A percentile compares a stretch with the other conserved stretches of the same genome.
phyloP scores from a whole-genome alignment of 2,113 vertebrate genomes.

The Pteropus alecto region DNA sequence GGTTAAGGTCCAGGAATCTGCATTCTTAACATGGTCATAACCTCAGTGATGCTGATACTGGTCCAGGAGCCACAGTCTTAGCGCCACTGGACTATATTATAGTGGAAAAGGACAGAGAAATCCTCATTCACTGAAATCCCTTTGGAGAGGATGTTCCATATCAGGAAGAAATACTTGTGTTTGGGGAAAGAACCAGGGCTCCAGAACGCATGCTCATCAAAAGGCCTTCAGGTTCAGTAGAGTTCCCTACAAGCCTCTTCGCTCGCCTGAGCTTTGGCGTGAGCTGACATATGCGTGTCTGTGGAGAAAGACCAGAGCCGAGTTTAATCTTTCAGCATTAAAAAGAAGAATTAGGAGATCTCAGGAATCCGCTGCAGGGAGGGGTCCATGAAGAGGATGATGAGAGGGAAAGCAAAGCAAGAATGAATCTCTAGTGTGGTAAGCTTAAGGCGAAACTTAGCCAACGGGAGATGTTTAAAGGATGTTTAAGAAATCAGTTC shows the following conservation, averaged over 20 bases:
- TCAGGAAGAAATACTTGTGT: background rate
- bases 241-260: background rate
- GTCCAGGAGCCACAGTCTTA: background rate
- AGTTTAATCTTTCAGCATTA: conserved; percentile 28
- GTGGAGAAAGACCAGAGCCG: background rate
- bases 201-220: background rate
- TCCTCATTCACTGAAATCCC: background rate
- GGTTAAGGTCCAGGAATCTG: background rate
- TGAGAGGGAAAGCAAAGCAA: background rate
- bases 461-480: background rate
- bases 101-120: background rate
- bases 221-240: background rate
- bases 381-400: background rate
- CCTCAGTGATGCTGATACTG: background rate
- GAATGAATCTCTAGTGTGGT: background rate
- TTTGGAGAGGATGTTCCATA: background rate
- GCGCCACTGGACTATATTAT: background rate
- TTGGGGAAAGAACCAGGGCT: background rate
- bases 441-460: background rate
- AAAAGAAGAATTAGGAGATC: conserved; percentile 37
- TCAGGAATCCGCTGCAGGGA: background rate
- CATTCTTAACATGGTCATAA: background rate
- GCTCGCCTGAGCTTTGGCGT: background rate
- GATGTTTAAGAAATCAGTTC: conserved; percentile 12
- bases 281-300: background rate